Evolutionary conservation across 2,113 vertebrate genomes (phyloP), one percentile per base, ranked within the genome.

Genomic region (Atherinomorus stipes): DNA sequence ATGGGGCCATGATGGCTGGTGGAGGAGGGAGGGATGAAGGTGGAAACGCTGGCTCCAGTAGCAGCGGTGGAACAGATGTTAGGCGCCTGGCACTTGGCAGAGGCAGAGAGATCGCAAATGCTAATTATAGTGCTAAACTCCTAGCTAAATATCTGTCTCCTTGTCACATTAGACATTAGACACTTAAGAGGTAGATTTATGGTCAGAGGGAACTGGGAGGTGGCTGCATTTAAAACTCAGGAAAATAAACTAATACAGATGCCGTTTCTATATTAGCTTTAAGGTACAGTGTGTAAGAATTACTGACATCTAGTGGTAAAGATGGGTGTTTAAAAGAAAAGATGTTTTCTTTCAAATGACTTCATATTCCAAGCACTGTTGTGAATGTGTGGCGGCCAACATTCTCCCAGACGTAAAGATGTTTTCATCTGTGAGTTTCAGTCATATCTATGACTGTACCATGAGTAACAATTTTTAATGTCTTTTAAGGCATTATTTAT

Each of bases 41-140:
- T 42, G 58, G 60, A 25, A 28, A 52, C 10, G 15, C 40, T 22
- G 66, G 74, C 51, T 80, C 66, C 51, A 8, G 72, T 44, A 37
- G 79, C 78, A 31, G 78, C 42, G 4, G 60, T 64, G 53, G 74
- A 90, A 85, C 90, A 91, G 90, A 91, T 92, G 90, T 81, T 76
- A 75, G 71, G 66, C 21, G 72, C 77, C 71, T 88, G 83, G 81
- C 59, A 76, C 85, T 87, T 85, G 90, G 87, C 83, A 88, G 76
- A 74, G 72, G 59, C 19, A 45, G 23, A 75, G 71, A 71, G 66
- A 66, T 85, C 47, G 22, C 80, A 65, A 71, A 80, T 26, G 64
- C 86, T 90, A 86, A 90, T 90, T 86, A 71, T 77, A 56, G 40
- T 26, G 34, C 85, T 90, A 86, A 86, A 86, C 76, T 88, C 78